phyloP scores from a whole-genome alignment of 1,140 invertebrate genomes.

The Ruditapes philippinarum region DNA sequence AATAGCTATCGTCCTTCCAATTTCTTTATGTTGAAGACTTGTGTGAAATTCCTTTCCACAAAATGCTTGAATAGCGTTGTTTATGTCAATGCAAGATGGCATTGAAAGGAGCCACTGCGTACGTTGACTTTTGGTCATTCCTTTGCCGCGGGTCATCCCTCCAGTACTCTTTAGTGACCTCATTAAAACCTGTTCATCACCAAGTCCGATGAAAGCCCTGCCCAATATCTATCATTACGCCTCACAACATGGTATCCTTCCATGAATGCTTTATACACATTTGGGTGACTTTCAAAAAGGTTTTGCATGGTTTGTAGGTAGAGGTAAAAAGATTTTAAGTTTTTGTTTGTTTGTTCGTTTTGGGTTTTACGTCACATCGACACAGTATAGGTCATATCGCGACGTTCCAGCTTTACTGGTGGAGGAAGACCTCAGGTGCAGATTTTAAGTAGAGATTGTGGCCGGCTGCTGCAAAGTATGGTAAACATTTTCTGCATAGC shows the following conservation, averaged over 20 bases:
- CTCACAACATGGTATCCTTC: conserved; percentile 71
- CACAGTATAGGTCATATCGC: too few relatives aligned
- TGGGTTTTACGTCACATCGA: too few relatives aligned
- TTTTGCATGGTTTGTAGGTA: conserved; percentile 87
- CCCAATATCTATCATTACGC: conserved; percentile 84
- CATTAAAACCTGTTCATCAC: conserved; percentile 76
- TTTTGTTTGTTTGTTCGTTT: too few relatives aligned
- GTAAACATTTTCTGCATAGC: conserved; percentile 83
- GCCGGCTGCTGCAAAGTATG: conserved; percentile 85
- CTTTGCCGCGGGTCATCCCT: conserved; percentile 69
- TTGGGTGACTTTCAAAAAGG: conserved; percentile 70
- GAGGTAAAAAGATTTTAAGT: conserved; percentile 87
- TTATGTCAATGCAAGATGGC: conserved; percentile 25
- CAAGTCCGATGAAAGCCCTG: conserved; percentile 84
- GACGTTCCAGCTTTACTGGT: too few relatives aligned
- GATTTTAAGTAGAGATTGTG: conserved; percentile 87
- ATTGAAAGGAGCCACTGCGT: conserved; percentile 41
- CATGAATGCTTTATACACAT: conserved; percentile 73
- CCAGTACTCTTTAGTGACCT: conserved; percentile 84
- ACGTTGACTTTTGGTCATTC: background rate
- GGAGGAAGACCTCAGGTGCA: too few relatives aligned
- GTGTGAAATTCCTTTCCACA: conserved; percentile 61
- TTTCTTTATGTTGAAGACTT: background rate
- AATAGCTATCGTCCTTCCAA: background rate
- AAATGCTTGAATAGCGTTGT: conserved; percentile 62